A percentile compares a stretch with the other conserved stretches of the same genome.
Evolutionary conservation across 2,888 invertebrate species (phyloP).

Genomic region (Monoplex corrugatus): DNA sequence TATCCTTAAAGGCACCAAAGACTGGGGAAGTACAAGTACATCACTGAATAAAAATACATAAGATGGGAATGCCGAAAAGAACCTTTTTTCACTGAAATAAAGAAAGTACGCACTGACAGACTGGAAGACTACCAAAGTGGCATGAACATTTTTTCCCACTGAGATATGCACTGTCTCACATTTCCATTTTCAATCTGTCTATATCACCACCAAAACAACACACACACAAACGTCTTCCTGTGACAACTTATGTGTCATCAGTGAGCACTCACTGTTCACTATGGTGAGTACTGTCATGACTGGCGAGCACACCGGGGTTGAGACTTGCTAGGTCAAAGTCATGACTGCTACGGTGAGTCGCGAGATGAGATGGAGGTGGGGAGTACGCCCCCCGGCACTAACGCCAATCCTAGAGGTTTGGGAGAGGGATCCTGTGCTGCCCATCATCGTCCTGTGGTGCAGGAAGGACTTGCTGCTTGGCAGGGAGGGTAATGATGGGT

Average conservation of each 20-base stretch:
- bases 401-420: constrained; percentile 39
- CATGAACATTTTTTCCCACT: too few species aligned
- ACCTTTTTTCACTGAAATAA: too few species aligned
- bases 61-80: too few species aligned
- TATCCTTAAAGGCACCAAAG: too few species aligned
- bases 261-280: constrained; percentile 56
- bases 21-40: too few species aligned
- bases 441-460: constrained; percentile 49
- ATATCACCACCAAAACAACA: background rate
- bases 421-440: constrained; percentile 57
- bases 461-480: constrained; percentile 49
- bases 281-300: constrained; percentile 47
- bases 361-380: background rate
- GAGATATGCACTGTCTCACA: too few species aligned
- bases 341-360: constrained; percentile 27
- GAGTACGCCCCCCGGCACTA: background rate
- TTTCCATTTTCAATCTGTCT: too few species aligned
- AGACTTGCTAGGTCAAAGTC: constrained; percentile 44
- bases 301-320: background rate
- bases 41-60: too few species aligned
- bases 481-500: constrained; percentile 15
- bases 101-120: too few species aligned
- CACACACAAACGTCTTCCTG: too few species aligned
- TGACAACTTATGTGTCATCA: too few species aligned
- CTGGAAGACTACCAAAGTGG: too few species aligned